Base-by-base conservation (phyloP, 1,140 invertebrate genomes). In the Pseudomyrmex gracilis region DNA sequence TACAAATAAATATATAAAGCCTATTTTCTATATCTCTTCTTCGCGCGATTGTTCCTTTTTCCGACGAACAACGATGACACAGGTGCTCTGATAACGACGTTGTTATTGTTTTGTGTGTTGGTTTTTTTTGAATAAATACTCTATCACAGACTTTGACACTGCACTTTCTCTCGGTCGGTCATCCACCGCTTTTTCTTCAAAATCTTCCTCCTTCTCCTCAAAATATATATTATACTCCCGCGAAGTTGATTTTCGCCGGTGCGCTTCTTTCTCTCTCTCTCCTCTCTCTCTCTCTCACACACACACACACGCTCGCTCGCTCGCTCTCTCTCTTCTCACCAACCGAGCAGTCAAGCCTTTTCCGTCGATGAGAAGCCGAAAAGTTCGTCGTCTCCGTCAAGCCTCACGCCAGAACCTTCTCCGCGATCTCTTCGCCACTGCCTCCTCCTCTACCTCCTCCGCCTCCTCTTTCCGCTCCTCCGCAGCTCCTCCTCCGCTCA, bases 61-160 rank as follows among this genome's bases (percentile, higher is more conserved):
- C 17, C 51, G n/a, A 10, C 70, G 70, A 84, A 80, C 57, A 60
- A 73, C 57, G 76, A 80, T 80, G 76, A 80, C 76, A 71, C 66
- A 57, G 58, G 76, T 61, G 61, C 53, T 76, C 34, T 83, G 73
- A 67, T 61, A 51, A 61, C 24, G 83, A 87, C 73, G 82, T 71
- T 67, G 70, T 76, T 64, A 63, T 71, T 68, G 55, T 85, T 87
- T 78, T 34, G 34, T 34, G 34, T 34, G 34, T 34, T 34, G 34
- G 34, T 61, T 84, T 85, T 88, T 87, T 86, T 90, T 90, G 85
- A 93, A 93, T 93, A 93, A 93, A 93, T 94, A 93, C 92, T 34
- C 34, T 94, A 93, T 94, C 93, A 94, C 93, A 94, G 93, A 93
- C 90, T 92, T 91, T 90, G 86, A 91, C 90, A 91, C 90, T 90